Base-by-base conservation (phyloP, 92 coral and sea anemone genomes). In the Hydrozoanthus gracilis region DNA sequence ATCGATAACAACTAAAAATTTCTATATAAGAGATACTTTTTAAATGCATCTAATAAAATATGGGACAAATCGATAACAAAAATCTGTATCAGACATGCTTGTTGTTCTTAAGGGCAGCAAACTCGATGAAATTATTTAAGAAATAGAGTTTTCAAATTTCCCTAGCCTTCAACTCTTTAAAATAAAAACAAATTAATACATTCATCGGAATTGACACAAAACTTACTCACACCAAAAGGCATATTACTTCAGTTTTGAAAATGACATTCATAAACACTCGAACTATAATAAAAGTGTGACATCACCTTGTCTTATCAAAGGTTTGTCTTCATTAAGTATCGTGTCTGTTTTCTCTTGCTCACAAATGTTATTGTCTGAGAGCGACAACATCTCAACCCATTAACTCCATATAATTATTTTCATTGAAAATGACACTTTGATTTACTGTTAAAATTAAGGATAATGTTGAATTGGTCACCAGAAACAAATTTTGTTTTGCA, bases 391-490 rank as follows among this genome's bases (percentile, higher is more conserved):
- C 18, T 13, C 7, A 44, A 20, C 60, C 12, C 12, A 47, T 80
- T 17, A 48, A 65, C 11, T 65, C 62, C 10, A 17, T 47, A 12
- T 66, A 46, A 8, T 20, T 7, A 11, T 46, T 18, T n/a, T 20
- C 17, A 11, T 10, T 7, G 73, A 65, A 16, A 65, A 65, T 46
- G 18, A 50, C 3, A 20, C 16, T 10, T 65, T 46, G 0, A 6
- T 7, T 12, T 47, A 6, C 27, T 15, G 0, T 3, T 6, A 13
- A 55, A 35, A 65, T 49, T 47, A 10, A 3, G 9, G 15, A 2
- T 11, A 47, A 80, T 60, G 44, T 47, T 80, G 44, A 49, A 62
- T 49, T 80, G 64, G 49, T 4, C 62, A 80, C 85, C 85, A 80
- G 85, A 80, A 64, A 80, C 14, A 18, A 76, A 7, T 16, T 45